Conservation (phyloP, 2,113 vertebrate genomes). For the Podarcis raffonei region DNA sequence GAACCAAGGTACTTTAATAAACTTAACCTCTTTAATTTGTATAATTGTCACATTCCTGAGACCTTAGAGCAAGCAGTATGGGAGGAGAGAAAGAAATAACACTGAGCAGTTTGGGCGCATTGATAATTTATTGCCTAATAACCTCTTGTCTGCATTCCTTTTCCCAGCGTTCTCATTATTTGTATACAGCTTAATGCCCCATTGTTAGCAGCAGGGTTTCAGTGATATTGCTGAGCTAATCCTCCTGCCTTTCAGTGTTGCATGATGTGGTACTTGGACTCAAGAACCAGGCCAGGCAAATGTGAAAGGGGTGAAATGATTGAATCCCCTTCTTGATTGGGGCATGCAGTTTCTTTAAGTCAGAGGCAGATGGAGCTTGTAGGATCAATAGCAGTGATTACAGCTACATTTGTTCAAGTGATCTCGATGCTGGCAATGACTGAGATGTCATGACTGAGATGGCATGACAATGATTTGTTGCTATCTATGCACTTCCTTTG, state of each 20-base stretch:
- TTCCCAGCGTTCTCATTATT: conserved; percentile 68
- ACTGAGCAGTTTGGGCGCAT: conserved; percentile 45
- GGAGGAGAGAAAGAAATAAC: neutral
- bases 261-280: neutral
- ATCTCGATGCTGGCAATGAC: neutral
- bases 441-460: neutral
- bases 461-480: neutral
- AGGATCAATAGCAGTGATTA: conserved; percentile 2
- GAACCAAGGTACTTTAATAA: conserved; percentile 59
- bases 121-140: conserved; percentile 73
- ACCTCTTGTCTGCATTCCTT: conserved; percentile 52
- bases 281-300: neutral
- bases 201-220: conserved; percentile 53
- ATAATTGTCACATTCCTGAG: conserved; percentile 61
- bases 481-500: neutral
- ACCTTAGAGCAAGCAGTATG: conserved; percentile 49
- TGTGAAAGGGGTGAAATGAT: neutral
- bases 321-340: neutral
- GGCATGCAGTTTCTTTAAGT: neutral
- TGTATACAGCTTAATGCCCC: conserved; percentile 8
- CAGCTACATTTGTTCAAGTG: neutral
- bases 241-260: neutral
- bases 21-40: conserved; percentile 64
- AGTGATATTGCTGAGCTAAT: conserved; percentile 41
- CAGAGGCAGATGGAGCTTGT: neutral